Percentiles rank a stretch among this genome's conserved stretches.
Conservation (phyloP, 2,797 vertebrate species). For the Acanthurus leucopareius region DNA sequence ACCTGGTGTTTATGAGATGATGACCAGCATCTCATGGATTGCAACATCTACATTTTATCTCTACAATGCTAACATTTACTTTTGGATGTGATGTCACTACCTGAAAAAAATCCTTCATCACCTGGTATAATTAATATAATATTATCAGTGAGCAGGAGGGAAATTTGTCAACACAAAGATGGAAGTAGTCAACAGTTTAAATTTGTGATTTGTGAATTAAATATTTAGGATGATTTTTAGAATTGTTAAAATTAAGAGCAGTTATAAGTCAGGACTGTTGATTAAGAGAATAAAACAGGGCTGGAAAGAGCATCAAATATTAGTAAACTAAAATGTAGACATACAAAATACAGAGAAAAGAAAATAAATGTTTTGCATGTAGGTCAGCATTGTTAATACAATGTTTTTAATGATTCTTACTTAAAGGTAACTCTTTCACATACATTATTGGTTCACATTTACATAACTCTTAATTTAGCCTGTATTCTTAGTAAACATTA, state of each 20-base stretch:
- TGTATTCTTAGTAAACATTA: not conserved
- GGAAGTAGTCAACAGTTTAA: not conserved
- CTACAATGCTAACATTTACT: not conserved
- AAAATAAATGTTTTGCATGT: not conserved
- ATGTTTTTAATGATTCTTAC: not conserved
- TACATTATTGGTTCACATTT: too few relatives aligned
- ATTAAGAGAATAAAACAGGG: not conserved
- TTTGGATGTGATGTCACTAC: not conserved
- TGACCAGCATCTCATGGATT: not conserved
- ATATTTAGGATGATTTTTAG: not conserved
- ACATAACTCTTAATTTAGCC: not conserved
- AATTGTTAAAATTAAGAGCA: not conserved
- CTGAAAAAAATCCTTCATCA: not conserved
- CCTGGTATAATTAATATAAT: not conserved
- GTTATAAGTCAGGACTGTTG: not conserved
- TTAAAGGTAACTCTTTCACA: not conserved
- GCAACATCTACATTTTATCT: not conserved
- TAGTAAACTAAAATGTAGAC: not conserved
- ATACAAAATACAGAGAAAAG: not conserved
- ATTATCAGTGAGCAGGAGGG: not conserved
- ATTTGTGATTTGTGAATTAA: not conserved
- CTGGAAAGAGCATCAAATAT: not conserved
- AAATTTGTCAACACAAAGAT: not conserved
- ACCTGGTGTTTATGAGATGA: constrained; percentile 5
- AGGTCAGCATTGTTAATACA: not conserved